Evolutionary conservation across 1,140 invertebrate species (phyloP), one percentile per base, ranked within the genome.

Genomic region (Drosophila parabipectinata): DNA sequence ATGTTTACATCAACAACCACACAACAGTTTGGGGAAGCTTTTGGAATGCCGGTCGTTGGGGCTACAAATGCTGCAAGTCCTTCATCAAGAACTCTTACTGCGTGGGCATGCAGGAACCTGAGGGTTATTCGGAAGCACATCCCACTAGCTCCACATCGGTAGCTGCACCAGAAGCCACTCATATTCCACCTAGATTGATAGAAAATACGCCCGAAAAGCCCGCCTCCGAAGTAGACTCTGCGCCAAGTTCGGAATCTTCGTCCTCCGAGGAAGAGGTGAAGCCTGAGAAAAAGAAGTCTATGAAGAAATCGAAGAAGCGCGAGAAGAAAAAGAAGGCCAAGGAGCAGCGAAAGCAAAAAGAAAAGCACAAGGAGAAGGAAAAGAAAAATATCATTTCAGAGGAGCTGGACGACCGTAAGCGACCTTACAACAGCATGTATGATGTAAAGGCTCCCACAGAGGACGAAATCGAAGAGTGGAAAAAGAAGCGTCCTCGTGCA

Each of bases 61-160:
- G 98, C 0, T 99, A 96, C 91, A 96, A 96, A 87, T 99, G 99
- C 90, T 99, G 99, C 92, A 95, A 99, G 91, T 98, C 97, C 0
- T 96, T 97, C 71, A 94, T 99, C 0, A 98, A 98, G 56, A 91
- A 91, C 61, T 91, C 90, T 0, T 91, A 91, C 51, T 91, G 90
- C 51, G 84, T 91, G 45, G 90, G 90, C 37, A 90, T 91, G 85
- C 87, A 91, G 96, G 69, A 84, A 50, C 90, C 87, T 0, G 90
- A 91, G 54, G 72, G 79, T 10, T 79, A 76, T 21, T 52, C 72
- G 0, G 85, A 89, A 21, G 57, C 68, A 12, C 60, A 39, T 91
- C 92, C 32, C 92, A 93, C 53, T 75, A 92, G 72, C 90, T 92
- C 47, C 18, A 15, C 24, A 10, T 5, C 30, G 3, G 37, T 53